Conservation (phyloP, 2,797 vertebrate species). For the Dipus sagitta region DNA sequence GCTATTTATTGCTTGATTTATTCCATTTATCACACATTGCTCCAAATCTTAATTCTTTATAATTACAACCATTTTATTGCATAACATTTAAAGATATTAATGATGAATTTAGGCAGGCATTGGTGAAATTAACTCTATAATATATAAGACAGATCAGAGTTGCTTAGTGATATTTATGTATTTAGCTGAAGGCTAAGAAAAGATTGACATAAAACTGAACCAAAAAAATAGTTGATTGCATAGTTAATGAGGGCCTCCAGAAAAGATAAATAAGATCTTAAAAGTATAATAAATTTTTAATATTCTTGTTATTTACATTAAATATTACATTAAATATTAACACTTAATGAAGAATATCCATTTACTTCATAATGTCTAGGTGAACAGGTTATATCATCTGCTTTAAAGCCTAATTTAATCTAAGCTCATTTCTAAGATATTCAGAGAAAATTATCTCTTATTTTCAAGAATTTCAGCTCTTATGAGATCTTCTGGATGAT, state of each 20-base stretch:
- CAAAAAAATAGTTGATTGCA: not conserved
- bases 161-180: not conserved
- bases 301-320: not conserved
- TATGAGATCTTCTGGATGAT: too few relatives aligned
- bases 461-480: conserved; percentile 24
- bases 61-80: not conserved
- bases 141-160: not conserved
- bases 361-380: not conserved
- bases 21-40: not conserved
- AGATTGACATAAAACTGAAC: not conserved
- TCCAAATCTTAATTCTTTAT: not conserved
- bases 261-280: not conserved
- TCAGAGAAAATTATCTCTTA: not conserved
- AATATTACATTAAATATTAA: not conserved
- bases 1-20: not conserved
- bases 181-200: not conserved
- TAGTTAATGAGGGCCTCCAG: not conserved
- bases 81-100: not conserved
- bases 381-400: not conserved
- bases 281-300: conserved; percentile 4
- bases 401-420: not conserved
- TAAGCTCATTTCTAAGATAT: conserved; percentile 4
- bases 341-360: not conserved
- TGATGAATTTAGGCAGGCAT: not conserved
- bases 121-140: not conserved